Conservation (phyloP, 2,797 vertebrate species). For the Pseudocheirus occidentalis region DNA sequence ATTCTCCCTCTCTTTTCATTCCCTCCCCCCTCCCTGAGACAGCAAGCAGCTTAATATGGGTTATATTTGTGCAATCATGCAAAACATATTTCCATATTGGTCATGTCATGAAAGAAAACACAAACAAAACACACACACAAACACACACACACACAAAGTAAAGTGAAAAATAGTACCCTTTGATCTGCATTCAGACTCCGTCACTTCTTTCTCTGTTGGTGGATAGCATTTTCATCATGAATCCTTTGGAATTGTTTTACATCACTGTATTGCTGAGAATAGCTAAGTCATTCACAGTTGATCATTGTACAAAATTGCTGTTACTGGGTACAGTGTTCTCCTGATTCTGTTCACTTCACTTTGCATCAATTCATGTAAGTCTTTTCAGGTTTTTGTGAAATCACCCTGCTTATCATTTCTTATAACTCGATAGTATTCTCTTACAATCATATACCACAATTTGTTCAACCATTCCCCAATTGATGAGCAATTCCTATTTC, state of each 20-base stretch:
- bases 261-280: neutral
- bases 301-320: neutral
- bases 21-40: neutral
- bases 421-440: neutral
- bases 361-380: neutral
- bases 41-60: neutral
- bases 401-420: neutral
- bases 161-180: neutral
- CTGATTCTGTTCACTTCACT: neutral
- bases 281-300: neutral
- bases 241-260: neutral
- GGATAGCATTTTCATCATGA: neutral
- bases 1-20: neutral
- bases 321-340: neutral
- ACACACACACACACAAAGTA: neutral
- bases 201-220: neutral
- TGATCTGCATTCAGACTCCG: neutral
- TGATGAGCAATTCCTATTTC: neutral
- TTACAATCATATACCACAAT: neutral
- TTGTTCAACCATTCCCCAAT: neutral
- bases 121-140: neutral
- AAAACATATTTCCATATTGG: neutral
- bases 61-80: neutral
- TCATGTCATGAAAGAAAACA: neutral
- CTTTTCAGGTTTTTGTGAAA: too few relatives aligned